These are phyloP conservation scores for Motacilla tschutschensis DNA, from an alignment of 2,113 vertebrate species.

Conservation along the genomic window DNA sequence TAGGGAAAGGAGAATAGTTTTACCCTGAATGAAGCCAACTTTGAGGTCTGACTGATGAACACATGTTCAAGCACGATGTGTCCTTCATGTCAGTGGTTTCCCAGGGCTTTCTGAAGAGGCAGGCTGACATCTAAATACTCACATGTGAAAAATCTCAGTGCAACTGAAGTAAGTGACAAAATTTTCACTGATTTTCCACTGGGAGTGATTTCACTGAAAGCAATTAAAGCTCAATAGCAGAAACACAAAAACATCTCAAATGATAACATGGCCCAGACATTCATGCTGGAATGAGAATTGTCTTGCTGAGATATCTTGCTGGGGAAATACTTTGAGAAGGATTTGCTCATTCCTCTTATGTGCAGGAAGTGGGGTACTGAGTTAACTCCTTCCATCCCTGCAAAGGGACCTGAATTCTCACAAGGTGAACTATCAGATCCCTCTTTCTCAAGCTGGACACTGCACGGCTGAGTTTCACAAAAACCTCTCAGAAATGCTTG, in stretches of 20 bases:
- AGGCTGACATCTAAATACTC: background rate
- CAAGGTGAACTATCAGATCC: background rate
- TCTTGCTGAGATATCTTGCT: background rate
- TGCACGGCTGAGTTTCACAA: background rate
- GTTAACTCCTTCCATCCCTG: background rate
- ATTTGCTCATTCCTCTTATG: background rate
- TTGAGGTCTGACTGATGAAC: background rate
- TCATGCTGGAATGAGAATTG: background rate
- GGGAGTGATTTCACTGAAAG: background rate
- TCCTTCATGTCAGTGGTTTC: background rate
- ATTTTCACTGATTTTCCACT: background rate
- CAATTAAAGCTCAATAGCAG: background rate
- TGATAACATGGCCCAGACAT: background rate
- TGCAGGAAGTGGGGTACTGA: background rate
- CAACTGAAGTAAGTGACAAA: background rate
- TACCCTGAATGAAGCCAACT: background rate
- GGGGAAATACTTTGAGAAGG: background rate
- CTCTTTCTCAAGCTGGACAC: background rate
- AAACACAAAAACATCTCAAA: background rate
- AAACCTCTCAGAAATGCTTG: background rate
- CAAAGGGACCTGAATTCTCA: background rate
- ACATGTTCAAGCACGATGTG: fast-evolving
- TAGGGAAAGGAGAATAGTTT: background rate
- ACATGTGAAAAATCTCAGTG: background rate
- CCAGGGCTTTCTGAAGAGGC: background rate